These are phyloP conservation scores for Acanthaster planci DNA, from an alignment of 35 echinoderm and acorn worm genomes.

Conservation along the genomic window DNA sequence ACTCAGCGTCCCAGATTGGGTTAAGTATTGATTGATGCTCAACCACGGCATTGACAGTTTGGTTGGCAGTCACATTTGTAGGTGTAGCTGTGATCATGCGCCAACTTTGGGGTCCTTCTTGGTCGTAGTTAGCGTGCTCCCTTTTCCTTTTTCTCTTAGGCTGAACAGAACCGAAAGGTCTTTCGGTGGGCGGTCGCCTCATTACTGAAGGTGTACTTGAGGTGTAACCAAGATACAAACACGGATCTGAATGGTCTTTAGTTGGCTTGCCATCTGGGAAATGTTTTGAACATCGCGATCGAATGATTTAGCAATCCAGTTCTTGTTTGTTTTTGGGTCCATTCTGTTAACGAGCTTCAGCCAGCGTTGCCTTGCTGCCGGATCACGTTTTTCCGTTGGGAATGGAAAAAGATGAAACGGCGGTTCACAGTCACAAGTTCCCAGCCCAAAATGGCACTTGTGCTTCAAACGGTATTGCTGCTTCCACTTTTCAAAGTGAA, in stretches of 20 bases:
- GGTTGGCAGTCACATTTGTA: no score
- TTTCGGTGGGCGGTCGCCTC: neutral
- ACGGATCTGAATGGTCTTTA: constrained; percentile 46
- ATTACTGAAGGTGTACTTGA: neutral
- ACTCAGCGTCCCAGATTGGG: no score
- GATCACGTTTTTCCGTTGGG: constrained; percentile 50
- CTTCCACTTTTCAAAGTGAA: constrained; percentile 60
- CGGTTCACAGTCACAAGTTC: constrained; percentile 59
- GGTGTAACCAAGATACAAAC: constrained; percentile 43
- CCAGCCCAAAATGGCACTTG: constrained; percentile 21
- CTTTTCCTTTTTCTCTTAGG: neutral
- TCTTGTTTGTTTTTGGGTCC: neutral
- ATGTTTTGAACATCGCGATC: constrained; percentile 49
- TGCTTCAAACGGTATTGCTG: constrained; percentile 38
- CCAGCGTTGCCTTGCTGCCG: constrained; percentile 43
- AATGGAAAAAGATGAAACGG: constrained; percentile 68
- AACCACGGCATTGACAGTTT: no score
- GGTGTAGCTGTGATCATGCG: no score
- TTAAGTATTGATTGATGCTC: no score
- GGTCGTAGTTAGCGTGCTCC: neutral
- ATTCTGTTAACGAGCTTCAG: constrained; percentile 54
- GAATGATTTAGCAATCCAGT: constrained; percentile 44
- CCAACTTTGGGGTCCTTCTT: neutral
- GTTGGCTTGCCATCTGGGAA: constrained; percentile 49
- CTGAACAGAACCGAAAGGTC: neutral